Evolutionary conservation across 53 echinoderm and acorn worm species (phyloP), one percentile per base, ranked within the genome.

Genomic region (Henricia sp.): DNA sequence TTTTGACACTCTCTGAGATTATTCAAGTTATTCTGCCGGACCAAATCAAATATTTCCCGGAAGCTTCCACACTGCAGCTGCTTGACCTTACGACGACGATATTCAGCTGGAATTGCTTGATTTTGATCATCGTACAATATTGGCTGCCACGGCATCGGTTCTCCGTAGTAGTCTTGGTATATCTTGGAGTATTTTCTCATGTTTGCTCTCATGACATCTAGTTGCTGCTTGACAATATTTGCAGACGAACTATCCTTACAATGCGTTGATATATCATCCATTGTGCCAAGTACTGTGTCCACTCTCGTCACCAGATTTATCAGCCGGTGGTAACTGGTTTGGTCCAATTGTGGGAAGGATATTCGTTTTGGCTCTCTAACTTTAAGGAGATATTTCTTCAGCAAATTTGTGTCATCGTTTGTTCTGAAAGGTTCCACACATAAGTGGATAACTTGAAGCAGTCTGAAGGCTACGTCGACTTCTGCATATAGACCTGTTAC

Each of bases 151-250:
- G 51, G 10, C 19, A 16, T 27, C 33, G 28, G 12, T 36, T 82
- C 88, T 30, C 82, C 88, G 48, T 80, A 88, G 27, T 88, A 88
- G 9, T 23, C 19, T 43, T 41, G 51, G 32, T 70, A 88, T 38
- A 64, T 38, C 24, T 62, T 63, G 26, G 29, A 35, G 51, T 62
- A 64, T 40, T 60, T 44, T 54, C 50, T 54, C 24, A 63, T 24
- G 24, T 28, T 6, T 2, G 55, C 25, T 57, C 39, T 88, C 30
- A 53, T 32, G 17, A 52, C 65, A 40, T 70, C 78, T 10, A 86
- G 38, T 74, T 75, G 63, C 50, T 30, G 42, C 76, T 28, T 30
- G 34, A 24, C 30, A 17, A 65, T 24, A 16, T 58, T 16, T 12
- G 55, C 21, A 29, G 29, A 40, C 6, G 88, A 88, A 35, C 56